Evolutionary conservation across 2,113 vertebrate species (phyloP).

Genomic region (Brienomyrus longianalis): DNA sequence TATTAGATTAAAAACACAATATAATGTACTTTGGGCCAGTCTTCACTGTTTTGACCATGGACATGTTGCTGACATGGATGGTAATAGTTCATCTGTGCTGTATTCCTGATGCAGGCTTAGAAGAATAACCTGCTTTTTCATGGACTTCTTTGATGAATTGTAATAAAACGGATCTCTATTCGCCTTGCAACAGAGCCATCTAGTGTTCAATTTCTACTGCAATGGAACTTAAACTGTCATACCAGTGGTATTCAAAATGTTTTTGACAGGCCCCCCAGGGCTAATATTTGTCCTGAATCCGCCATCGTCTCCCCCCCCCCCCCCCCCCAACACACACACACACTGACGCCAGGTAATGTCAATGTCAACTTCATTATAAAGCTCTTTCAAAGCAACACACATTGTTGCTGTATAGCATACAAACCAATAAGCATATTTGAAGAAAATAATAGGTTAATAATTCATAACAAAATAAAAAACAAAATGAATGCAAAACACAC

Average conservation of each 20-base stretch:
- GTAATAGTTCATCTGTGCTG: neutral
- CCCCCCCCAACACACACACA: too few relatives aligned
- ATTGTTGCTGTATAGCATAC: too few relatives aligned
- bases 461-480: too few relatives aligned
- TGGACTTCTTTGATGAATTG: neutral
- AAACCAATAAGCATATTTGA: too few relatives aligned
- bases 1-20: neutral
- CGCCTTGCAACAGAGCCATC: neutral
- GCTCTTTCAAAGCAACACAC: too few relatives aligned
- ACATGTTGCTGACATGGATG: neutral
- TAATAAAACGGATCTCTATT: neutral
- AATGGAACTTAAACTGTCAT: neutral
- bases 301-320: too few relatives aligned
- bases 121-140: neutral
- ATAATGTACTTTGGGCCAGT: neutral
- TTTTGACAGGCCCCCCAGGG: neutral
- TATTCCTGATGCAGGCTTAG: neutral
- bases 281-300: neutral
- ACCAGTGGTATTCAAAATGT: neutral
- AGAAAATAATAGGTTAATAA: too few relatives aligned
- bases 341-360: too few relatives aligned
- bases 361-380: too few relatives aligned
- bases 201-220: neutral
- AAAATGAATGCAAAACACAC: too few relatives aligned
- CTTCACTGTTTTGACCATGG: neutral